These are phyloP conservation scores for Orchesellides sinensis DNA, from an alignment of 2,888 invertebrate species.

Conservation along the genomic window DNA sequence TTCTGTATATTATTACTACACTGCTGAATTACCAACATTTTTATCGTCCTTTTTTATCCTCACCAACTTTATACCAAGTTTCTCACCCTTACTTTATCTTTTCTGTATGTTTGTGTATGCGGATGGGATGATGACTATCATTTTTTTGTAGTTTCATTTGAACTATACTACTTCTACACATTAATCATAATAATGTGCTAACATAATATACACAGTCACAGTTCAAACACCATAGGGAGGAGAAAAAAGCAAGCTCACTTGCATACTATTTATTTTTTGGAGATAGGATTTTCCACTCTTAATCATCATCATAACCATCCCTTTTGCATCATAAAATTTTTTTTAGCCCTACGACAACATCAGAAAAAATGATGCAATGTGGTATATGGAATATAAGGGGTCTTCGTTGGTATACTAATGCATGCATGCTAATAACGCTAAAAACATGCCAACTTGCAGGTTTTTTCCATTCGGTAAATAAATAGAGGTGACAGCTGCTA, in stretches of 20 bases:
- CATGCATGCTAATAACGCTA: not conserved
- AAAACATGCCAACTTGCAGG: not conserved
- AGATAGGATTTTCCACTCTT: not conserved
- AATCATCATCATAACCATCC: not conserved
- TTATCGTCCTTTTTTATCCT: no score
- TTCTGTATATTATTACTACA: no score
- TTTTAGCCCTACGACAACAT: constrained; percentile 1
- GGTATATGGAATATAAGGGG: not conserved
- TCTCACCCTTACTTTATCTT: no score
- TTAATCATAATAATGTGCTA: constrained; percentile 7
- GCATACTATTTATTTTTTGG: constrained; percentile 15
- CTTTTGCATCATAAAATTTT: constrained; percentile 9
- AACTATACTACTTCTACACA: not conserved
- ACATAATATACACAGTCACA: not conserved
- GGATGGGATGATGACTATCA: no score
- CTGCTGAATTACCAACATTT: no score
- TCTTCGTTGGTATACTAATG: not conserved
- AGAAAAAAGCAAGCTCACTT: constrained; percentile 5
- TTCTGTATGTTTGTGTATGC: no score
- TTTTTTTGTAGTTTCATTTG: not conserved
- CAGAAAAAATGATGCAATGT: not conserved
- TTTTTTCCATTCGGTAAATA: constrained; percentile 33
- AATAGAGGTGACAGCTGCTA: constrained; percentile 54
- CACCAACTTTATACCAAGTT: no score
- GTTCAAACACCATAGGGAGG: not conserved